phyloP scores from a whole-genome alignment of 1,140 invertebrate genomes.

The Drosophila varians region DNA sequence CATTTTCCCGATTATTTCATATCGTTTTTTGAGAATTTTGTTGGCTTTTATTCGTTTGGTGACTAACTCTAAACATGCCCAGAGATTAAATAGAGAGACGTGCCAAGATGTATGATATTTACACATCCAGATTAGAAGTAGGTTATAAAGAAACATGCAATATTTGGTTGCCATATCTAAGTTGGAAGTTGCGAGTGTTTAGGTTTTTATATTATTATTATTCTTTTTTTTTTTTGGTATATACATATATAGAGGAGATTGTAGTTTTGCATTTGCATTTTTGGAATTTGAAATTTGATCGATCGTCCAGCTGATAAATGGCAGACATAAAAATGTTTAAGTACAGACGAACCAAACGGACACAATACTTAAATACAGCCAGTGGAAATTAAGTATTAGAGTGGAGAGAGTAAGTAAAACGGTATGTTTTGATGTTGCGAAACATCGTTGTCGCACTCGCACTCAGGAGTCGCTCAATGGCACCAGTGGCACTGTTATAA shows the following conservation, averaged over 20 bases:
- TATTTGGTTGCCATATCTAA: constrained; percentile 49
- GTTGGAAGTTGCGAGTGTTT: constrained; percentile 34
- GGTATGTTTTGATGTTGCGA: constrained; percentile 52
- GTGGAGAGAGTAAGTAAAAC: constrained; percentile 64
- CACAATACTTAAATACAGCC: constrained; percentile 79
- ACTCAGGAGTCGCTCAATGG: constrained; percentile 74
- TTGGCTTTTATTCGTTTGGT: constrained; percentile 33
- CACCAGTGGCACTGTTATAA: constrained; percentile 52
- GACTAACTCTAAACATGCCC: constrained; percentile 63
- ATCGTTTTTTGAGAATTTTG: neutral
- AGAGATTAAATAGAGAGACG: constrained; percentile 43
- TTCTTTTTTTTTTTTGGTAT: constrained; percentile 16
- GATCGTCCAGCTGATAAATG: constrained; percentile 69
- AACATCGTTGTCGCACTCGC: constrained; percentile 53
- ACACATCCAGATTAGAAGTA: constrained; percentile 39
- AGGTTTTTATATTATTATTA: constrained; percentile 1
- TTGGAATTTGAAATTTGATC: constrained; percentile 70
- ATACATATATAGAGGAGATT: constrained; percentile 31
- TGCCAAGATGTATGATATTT: constrained; percentile 44
- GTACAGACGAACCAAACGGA: constrained; percentile 83
- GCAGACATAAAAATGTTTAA: constrained; percentile 84
- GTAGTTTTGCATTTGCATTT: constrained; percentile 49
- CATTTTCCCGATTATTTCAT: constrained; percentile 5
- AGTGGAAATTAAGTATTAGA: constrained; percentile 72
- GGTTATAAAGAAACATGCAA: constrained; percentile 65